These are phyloP conservation scores for Atta texana DNA, from an alignment of 1,140 invertebrate species.

Conservation along the genomic window DNA sequence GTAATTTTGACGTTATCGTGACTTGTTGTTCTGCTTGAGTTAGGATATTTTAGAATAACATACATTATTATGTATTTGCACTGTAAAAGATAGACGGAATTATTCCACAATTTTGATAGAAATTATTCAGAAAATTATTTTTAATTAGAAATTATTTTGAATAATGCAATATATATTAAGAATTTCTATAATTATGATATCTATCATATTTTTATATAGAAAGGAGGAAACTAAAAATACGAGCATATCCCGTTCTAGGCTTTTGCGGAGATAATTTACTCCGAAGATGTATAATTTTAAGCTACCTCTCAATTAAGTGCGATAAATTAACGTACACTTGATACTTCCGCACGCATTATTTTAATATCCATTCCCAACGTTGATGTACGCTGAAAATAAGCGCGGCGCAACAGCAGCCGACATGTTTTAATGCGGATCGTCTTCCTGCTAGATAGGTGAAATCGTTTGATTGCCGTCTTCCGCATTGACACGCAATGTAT, in stretches of 20 bases:
- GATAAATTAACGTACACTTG: neutral
- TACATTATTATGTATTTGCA: slow-evolving; percentile 16
- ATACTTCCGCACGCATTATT: slow-evolving; percentile 2
- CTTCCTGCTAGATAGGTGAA: slow-evolving; percentile 67
- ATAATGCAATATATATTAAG: neutral
- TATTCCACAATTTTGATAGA: neutral
- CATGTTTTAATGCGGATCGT: slow-evolving; percentile 41
- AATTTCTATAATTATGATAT: neutral
- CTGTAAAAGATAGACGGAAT: neutral
- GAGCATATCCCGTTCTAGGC: neutral
- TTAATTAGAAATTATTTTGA: too few relatives aligned
- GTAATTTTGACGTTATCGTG: too few relatives aligned
- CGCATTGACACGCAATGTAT: slow-evolving; percentile 55
- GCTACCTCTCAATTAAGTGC: slow-evolving; percentile 27
- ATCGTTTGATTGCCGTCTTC: slow-evolving; percentile 63
- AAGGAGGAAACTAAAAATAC: neutral
- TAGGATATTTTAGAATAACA: slow-evolving; percentile 14
- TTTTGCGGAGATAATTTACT: slow-evolving; percentile 1
- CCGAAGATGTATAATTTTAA: slow-evolving; percentile 29
- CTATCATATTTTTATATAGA: neutral
- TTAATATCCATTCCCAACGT: slow-evolving; percentile 20
- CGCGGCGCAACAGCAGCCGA: slow-evolving; percentile 14
- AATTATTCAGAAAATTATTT: neutral
- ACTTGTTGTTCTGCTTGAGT: too few relatives aligned
- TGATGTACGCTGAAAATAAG: slow-evolving; percentile 11